phyloP scores from a whole-genome alignment of 2,113 vertebrate species.

The Callorhinus ursinus region DNA sequence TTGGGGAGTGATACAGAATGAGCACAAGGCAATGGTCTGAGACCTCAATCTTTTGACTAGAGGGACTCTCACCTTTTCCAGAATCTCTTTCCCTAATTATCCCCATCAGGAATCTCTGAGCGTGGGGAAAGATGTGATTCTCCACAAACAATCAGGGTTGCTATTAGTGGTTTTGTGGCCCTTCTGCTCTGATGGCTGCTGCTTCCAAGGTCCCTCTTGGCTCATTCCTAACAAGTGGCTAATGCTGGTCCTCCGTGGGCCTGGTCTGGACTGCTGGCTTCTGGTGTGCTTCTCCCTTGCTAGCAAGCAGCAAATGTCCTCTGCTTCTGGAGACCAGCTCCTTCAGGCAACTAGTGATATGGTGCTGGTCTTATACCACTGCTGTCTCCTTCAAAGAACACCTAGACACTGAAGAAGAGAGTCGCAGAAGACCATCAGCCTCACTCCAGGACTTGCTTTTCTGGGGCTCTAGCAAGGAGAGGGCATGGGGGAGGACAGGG shows the following conservation, averaged over 20 bases:
- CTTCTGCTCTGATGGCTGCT: not conserved
- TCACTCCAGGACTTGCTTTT: not conserved
- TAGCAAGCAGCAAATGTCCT: not conserved
- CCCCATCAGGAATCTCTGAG: not conserved
- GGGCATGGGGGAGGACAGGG: not conserved
- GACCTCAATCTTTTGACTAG: not conserved
- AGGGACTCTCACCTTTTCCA: not conserved
- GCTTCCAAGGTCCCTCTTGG: not conserved
- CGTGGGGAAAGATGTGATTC: not conserved
- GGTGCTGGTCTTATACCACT: not conserved
- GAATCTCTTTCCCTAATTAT: not conserved
- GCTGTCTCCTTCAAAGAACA: not conserved
- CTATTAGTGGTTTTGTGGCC: not conserved
- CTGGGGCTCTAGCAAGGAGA: not conserved
- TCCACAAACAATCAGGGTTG: not conserved
- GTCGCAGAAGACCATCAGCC: not conserved
- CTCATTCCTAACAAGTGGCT: not conserved
- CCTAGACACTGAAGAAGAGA: not conserved
- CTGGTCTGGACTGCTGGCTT: not conserved
- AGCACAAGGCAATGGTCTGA: not conserved
- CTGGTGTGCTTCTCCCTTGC: not conserved
- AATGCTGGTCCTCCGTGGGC: not conserved
- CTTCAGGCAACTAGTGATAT: not conserved
- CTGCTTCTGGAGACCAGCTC: not conserved
- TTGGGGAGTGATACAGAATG: not conserved